Conservation (phyloP, 92 coral and sea anemone species). For the Galaxea fascicularis region DNA sequence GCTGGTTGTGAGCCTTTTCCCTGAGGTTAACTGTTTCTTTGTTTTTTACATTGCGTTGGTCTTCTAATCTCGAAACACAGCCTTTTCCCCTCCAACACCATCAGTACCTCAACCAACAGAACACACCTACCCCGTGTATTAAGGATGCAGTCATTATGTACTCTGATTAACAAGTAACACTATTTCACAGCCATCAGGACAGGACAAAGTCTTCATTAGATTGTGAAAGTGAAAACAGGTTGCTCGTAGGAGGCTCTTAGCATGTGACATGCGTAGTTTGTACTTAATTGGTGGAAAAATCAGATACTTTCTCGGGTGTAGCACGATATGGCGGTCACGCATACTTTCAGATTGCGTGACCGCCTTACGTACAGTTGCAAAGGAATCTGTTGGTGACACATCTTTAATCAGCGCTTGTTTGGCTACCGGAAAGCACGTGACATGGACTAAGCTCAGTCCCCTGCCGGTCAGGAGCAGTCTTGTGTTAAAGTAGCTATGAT, state of each 20-base stretch:
- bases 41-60: too few species aligned
- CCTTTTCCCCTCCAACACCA: neutral
- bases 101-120: neutral
- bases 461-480: conserved; percentile 54
- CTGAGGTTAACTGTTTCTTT: too few species aligned
- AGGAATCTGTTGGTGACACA: neutral
- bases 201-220: neutral
- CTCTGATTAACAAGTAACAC: neutral
- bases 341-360: too few species aligned
- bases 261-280: neutral
- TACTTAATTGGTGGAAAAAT: too few species aligned
- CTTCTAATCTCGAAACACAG: too few species aligned
- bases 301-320: too few species aligned
- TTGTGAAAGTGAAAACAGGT: neutral
- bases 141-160: neutral
- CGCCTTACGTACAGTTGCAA: too few species aligned
- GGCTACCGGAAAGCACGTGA: conserved; percentile 4
- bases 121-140: neutral
- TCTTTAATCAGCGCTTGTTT: neutral
- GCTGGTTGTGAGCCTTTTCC: too few species aligned
- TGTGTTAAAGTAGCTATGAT: conserved; percentile 11
- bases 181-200: neutral
- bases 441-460: conserved; percentile 26
- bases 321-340: too few species aligned
- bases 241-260: neutral